Conservation (phyloP, 1,140 invertebrate species). For the Pseudomyrmex sp. region DNA sequence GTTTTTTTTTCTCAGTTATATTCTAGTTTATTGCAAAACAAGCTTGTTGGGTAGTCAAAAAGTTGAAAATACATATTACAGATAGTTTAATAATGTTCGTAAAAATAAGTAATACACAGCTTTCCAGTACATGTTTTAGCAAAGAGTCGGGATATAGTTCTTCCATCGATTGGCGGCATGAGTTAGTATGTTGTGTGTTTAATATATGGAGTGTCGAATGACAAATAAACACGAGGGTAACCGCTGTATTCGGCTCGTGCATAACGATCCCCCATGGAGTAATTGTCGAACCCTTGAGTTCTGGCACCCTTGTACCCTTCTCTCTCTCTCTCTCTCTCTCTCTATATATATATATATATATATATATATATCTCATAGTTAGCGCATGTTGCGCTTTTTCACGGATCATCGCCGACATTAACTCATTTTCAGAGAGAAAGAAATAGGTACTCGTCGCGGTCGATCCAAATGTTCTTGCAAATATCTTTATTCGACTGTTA, state of each 20-base stretch:
- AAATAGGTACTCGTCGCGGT: slow-evolving; percentile 55
- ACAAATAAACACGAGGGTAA: slow-evolving; percentile 78
- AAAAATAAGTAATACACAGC: slow-evolving; percentile 1
- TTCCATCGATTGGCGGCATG: not conserved
- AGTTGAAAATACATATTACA: not conserved
- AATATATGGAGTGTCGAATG: slow-evolving; percentile 75
- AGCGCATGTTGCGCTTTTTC: slow-evolving; percentile 78
- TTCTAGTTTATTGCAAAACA: slow-evolving; percentile 1
- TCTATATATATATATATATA: too few species aligned
- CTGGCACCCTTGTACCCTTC: not conserved
- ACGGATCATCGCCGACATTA: slow-evolving; percentile 77
- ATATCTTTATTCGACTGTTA: not conserved
- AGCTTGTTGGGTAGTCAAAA: not conserved
- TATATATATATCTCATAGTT: not conserved
- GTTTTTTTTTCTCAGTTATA: not conserved
- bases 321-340: slow-evolving; percentile 18
- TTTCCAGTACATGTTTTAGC: not conserved
- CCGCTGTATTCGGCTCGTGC: slow-evolving; percentile 26
- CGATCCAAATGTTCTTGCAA: slow-evolving; percentile 50
- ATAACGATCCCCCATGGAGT: slow-evolving; percentile 78
- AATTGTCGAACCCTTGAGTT: slow-evolving; percentile 72
- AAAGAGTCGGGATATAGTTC: not conserved
- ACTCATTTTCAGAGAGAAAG: slow-evolving; percentile 54
- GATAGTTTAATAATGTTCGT: not conserved
- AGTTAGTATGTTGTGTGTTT: slow-evolving; percentile 60